Evolutionary conservation across 1,140 invertebrate species (phyloP).

Genomic region (Drosophila orena): DNA sequence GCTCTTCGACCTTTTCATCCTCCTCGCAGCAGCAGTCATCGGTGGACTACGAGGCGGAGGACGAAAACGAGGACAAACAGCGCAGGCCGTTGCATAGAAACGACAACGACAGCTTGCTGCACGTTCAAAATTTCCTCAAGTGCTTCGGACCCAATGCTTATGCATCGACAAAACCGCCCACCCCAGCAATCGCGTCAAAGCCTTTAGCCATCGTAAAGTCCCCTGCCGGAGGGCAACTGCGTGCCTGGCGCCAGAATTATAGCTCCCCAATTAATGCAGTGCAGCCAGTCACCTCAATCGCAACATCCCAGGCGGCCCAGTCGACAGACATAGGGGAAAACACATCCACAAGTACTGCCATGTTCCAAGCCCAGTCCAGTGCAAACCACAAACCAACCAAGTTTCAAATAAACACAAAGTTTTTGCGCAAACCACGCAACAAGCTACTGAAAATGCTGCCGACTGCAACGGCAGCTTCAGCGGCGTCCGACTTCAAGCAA

Average conservation of each 20-base stretch:
- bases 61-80: conserved; percentile 74
- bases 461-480: conserved; percentile 17
- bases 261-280: conserved; percentile 20
- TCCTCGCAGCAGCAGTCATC: conserved; percentile 75
- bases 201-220: conserved; percentile 11
- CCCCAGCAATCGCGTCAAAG: conserved; percentile 4
- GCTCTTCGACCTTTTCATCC: conserved; percentile 68
- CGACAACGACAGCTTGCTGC: conserved; percentile 70
- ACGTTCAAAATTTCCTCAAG: conserved; percentile 82
- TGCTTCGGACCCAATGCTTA: conserved; percentile 71
- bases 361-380: conserved; percentile 17
- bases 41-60: conserved; percentile 77
- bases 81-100: conserved; percentile 43
- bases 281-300: neutral
- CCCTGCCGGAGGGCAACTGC: conserved; percentile 35
- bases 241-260: conserved; percentile 60
- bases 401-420: conserved; percentile 83
- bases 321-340: conserved; percentile 9
- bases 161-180: conserved; percentile 18
- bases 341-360: conserved; percentile 3
- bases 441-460: conserved; percentile 72
- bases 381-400: conserved; percentile 58
- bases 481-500: conserved; percentile 18
- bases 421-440: conserved; percentile 78
- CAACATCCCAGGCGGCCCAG: conserved; percentile 1